phyloP scores from a whole-genome alignment of 2,797 vertebrate genomes.

The Eulemur mongoz region DNA sequence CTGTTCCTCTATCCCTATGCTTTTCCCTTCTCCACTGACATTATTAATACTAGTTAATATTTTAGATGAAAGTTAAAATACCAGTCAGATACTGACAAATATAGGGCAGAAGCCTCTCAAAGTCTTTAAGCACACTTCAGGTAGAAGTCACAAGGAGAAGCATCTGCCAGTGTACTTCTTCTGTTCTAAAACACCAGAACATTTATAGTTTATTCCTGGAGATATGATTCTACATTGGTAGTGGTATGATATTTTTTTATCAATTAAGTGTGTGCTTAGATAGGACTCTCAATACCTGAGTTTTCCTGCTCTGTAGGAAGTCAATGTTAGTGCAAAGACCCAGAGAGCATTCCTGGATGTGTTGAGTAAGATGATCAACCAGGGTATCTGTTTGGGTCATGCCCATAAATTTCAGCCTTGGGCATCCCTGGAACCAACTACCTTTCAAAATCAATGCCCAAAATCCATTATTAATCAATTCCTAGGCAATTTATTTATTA shows the following conservation, averaged over 20 bases:
- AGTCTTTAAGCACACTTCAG: neutral
- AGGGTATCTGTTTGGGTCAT: neutral
- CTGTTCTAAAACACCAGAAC: neutral
- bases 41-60: conserved; percentile 14
- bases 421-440: neutral
- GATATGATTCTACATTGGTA: neutral
- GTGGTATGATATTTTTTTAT: neutral
- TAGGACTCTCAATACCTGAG: neutral
- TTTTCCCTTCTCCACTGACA: neutral
- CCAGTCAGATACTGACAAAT: neutral
- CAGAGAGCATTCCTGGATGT: neutral
- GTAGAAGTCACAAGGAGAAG: neutral
- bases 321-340: neutral
- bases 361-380: neutral
- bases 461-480: neutral
- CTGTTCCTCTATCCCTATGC: neutral
- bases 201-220: neutral
- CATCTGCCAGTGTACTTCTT: neutral
- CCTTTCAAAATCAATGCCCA: neutral
- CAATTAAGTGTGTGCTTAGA: neutral
- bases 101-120: neutral
- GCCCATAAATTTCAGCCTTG: neutral
- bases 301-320: neutral
- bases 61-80: conserved; percentile 36
- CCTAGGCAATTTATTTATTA: neutral